Percentiles rank a stretch among this genome's conserved stretches.
phyloP scores from a whole-genome alignment of 2,113 vertebrate species.

The Corythornis cristatus region DNA sequence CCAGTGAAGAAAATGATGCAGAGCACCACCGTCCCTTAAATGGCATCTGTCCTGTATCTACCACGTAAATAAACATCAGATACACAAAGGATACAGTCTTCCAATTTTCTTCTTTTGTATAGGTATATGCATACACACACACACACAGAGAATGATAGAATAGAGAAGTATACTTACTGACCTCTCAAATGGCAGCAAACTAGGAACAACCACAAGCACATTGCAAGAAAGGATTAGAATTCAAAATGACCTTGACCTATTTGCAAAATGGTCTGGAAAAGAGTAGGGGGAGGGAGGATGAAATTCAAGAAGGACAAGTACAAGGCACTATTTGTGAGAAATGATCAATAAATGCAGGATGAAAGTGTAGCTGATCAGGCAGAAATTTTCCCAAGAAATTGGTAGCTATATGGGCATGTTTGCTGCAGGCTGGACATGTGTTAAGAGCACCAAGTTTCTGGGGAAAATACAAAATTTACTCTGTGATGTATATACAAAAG shows the following conservation, averaged over 20 bases:
- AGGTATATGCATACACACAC: not conserved
- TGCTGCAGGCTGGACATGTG: not conserved
- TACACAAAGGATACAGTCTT: not conserved
- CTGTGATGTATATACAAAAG: not conserved
- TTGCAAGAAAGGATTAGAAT: not conserved
- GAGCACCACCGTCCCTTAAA: not conserved
- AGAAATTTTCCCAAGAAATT: not conserved
- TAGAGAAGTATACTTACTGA: not conserved
- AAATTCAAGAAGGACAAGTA: not conserved
- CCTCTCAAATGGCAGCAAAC: not conserved
- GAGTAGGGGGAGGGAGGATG: not conserved
- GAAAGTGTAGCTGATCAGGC: not conserved
- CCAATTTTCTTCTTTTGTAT: not conserved
- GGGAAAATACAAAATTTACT: not conserved
- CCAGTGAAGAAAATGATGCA: not conserved
- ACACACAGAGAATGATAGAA: not conserved
- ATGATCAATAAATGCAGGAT: not conserved
- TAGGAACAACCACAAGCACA: not conserved
- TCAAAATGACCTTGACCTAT: not conserved
- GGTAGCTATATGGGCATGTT: not conserved
- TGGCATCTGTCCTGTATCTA: not conserved
- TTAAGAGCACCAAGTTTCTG: not conserved
- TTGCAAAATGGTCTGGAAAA: constrained; percentile 24
- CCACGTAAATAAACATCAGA: not conserved
- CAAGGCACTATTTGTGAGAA: not conserved